Evolutionary conservation across 2,113 vertebrate genomes (phyloP), one percentile per base, ranked within the genome.

Genomic region (Mirounga angustirostris): DNA sequence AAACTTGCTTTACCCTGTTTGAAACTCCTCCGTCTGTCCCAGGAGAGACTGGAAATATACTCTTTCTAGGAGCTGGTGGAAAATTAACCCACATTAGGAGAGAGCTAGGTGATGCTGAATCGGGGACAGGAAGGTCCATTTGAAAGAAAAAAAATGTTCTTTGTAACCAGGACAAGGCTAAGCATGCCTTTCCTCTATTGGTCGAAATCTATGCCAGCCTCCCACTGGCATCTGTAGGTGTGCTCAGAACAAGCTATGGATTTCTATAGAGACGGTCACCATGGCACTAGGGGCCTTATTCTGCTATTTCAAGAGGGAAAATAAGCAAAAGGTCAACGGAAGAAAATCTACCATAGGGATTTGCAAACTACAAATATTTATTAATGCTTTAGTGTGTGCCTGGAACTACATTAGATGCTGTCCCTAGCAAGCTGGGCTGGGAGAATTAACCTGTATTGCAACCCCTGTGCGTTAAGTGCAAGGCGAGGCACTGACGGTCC

Each of bases 151-250:
- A 78, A 73, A 52, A 24, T 65, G 92, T 87, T 90, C 94, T 98
- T 73, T 95, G 97, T 98, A 97, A 97, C 95, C 96, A 96, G 97
- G 97, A 91, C 97, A 97, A 92, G 94, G 98, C 93, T 73, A 76
- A 92, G 61, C 92, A 43, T 16, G 89, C 95, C 46, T 84, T 58
- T 76, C 88, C 71, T 24, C 83, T 14, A 97, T 97, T 98, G 97
- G 97, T 73, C 94, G 69, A 94, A 91, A 97, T 98, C 95, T 96
- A 76, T 98, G 97, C 97, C 97, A 97, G 95, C 96, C 95, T 97
- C 97, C 96, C 96, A 73, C 97, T 50, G 91, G 95, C 81, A 79
- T 59, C 89, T 0, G 91, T 94, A 92, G 97, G 97, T 33, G 96
- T 96, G 96, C 91, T 7, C 50, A 76, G 95, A 95, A 73, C 83